Conservation (phyloP, 1,140 invertebrate genomes). For the Rhagoletis pomonella region DNA sequence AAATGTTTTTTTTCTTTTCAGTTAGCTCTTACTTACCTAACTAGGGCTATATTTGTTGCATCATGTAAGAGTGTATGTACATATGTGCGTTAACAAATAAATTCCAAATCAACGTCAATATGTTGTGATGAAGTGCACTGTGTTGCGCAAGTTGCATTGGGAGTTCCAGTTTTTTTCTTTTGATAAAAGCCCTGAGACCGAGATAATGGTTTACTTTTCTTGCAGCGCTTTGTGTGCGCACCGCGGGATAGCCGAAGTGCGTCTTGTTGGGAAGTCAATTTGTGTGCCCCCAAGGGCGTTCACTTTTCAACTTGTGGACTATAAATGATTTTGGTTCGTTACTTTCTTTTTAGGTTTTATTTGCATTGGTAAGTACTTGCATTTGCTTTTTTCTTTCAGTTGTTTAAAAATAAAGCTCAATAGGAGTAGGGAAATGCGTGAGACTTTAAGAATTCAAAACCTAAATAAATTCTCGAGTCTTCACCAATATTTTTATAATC, state of each 20-base stretch:
- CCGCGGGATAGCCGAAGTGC: neutral
- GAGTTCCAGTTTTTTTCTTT: neutral
- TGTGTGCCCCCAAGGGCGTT: constrained; percentile 40
- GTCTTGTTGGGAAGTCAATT: constrained; percentile 14
- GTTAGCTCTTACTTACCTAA: no score
- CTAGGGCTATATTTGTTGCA: no score
- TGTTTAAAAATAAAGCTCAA: no score
- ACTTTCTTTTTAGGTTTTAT: no score
- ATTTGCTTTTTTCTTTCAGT: no score
- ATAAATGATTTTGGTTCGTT: neutral
- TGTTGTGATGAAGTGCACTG: constrained; percentile 25
- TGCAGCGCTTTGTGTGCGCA: neutral
- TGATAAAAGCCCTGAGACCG: neutral
- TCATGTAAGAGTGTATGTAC: no score
- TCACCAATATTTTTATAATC: no score
- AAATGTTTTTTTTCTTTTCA: neutral
- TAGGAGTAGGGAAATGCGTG: no score
- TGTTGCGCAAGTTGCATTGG: neutral
- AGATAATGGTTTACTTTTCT: neutral
- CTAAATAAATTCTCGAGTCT: no score
- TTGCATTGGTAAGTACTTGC: no score
- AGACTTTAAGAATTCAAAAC: no score
- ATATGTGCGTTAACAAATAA: constrained; percentile 21
- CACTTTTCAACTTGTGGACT: constrained; percentile 8
- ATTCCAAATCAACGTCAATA: constrained; percentile 50